Evolutionary conservation across 2,797 vertebrate species (phyloP), one percentile per base, ranked within the genome.

Genomic region (Erpetoichthys calabaricus): DNA sequence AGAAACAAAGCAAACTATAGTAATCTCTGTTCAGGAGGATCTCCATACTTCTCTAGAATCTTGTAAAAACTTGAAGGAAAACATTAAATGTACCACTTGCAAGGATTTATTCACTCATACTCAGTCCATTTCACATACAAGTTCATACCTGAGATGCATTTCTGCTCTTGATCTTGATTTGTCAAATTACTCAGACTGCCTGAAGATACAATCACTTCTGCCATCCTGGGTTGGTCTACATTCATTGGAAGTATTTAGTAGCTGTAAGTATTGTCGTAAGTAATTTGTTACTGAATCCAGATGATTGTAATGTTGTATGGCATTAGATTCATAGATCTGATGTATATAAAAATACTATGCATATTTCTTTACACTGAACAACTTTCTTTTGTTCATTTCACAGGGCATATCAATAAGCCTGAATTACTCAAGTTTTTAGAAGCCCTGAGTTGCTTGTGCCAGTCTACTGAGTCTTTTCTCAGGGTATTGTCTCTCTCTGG

Each of bases 151-250:
- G 44, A 75, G 80, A 45, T 68, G 68, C 63, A 80, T 85, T 4
- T 6, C 67, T 1, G 52, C 52, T 7, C 64, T 84, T 57, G 71
- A 77, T 51, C 59, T 84, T 6, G 67, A 63, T 5, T 57, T 69
- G 8, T 75, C 71, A 53, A 47, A 53, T 1, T 42, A 55, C 0
- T 56, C 61, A 42, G 63, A 67, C 43, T 57, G 80, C 3, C 56
- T 6, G 6, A 62, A 70, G 46, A 64, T 84, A 42, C 63, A 53
- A 9, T 57, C 53, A 0, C 60, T 64, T 44, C 65, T 86, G 51
- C 76, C 82, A 8, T 74, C 77, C 0, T 83, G 80, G 65, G 59
- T 66, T 54, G 70, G 71, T 65, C 79, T 86, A 51, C 65, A 58
- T 47, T 77, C 74, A 8, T 70, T 84, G 6, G 73, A 66, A 43